phyloP scores from a whole-genome alignment of 2,888 invertebrate species.

The Epistrophella euchroma region DNA sequence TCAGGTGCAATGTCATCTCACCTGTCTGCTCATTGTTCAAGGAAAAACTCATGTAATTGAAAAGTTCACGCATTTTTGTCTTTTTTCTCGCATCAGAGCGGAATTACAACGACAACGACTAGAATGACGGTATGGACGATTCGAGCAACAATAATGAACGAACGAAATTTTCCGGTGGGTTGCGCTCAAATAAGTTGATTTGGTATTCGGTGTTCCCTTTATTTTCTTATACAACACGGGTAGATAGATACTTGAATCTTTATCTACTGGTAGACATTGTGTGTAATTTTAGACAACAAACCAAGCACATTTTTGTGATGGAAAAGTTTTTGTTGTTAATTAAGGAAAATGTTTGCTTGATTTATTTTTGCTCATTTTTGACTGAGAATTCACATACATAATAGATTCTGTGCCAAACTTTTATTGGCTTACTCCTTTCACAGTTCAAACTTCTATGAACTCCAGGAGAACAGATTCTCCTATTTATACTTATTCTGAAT shows the following conservation, averaged over 20 bases:
- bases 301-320: slow-evolving; percentile 37
- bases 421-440: no score
- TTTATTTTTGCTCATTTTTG: slow-evolving; percentile 44
- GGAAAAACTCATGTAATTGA: slow-evolving; percentile 43
- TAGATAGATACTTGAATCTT: no score
- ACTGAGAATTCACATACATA: slow-evolving; percentile 17
- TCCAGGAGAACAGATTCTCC: no score
- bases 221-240: no score
- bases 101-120: no score
- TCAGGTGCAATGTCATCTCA: slow-evolving; percentile 54
- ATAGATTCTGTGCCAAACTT: no score
- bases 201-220: slow-evolving; percentile 7
- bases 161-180: neutral
- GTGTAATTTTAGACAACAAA: slow-evolving; percentile 40
- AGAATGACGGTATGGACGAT: neutral
- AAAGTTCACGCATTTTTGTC: slow-evolving; percentile 70
- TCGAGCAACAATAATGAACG: neutral
- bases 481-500: no score
- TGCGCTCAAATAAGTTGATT: neutral
- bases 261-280: neutral
- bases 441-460: no score
- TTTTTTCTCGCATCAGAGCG: no score
- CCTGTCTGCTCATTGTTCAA: slow-evolving; percentile 46
- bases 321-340: slow-evolving; percentile 61
- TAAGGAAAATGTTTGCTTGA: slow-evolving; percentile 56